Conservation (phyloP, 2,113 vertebrate genomes). For the Caranx ignobilis region DNA sequence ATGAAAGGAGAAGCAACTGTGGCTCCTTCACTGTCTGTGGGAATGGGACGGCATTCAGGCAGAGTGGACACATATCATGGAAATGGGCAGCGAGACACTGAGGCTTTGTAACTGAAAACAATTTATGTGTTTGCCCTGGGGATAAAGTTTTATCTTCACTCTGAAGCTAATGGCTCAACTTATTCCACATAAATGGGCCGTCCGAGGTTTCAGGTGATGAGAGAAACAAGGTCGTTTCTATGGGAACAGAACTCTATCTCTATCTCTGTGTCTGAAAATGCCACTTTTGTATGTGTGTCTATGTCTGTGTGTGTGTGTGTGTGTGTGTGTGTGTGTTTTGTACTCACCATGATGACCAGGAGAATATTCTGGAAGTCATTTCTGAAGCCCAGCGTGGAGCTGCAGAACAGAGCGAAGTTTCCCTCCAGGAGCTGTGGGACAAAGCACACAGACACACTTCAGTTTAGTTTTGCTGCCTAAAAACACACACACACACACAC, state of each 20-base stretch:
- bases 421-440: conserved; percentile 92
- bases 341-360: conserved; percentile 94
- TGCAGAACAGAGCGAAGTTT: conserved; percentile 97
- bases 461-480: background rate
- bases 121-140: conserved; percentile 53
- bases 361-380: conserved; percentile 97
- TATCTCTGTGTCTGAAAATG: conserved; percentile 24
- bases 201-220: conserved; percentile 8
- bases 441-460: conserved; percentile 16
- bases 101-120: conserved; percentile 43
- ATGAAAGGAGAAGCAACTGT: background rate
- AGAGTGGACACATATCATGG: conserved; percentile 41
- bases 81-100: conserved; percentile 41
- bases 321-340: background rate
- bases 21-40: conserved; percentile 59
- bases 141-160: conserved; percentile 52
- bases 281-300: background rate
- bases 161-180: conserved; percentile 28
- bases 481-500: conserved; percentile 21
- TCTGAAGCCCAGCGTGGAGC: conserved; percentile 92
- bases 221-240: conserved; percentile 4
- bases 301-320: background rate
- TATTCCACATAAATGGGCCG: conserved; percentile 24
- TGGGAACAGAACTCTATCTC: conserved; percentile 29
- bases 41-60: conserved; percentile 69